Conservation (phyloP, 2,113 vertebrate species). For the Felis catus region DNA sequence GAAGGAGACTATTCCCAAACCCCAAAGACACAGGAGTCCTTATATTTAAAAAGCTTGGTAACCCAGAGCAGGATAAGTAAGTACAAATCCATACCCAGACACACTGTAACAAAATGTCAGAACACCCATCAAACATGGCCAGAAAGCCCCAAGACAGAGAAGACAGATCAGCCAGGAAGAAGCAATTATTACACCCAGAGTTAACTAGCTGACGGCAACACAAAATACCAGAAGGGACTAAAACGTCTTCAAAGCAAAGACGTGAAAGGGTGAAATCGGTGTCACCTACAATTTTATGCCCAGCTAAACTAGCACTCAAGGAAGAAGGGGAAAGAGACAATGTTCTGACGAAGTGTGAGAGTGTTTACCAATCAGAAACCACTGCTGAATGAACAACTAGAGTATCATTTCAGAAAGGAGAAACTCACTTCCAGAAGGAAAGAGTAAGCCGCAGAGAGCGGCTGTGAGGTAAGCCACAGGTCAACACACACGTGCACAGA, state of each 20-base stretch:
- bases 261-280: too few relatives aligned
- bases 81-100: not conserved
- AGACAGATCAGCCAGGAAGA: not conserved
- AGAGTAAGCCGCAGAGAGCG: rapidly evolving
- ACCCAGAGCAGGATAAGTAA: not conserved
- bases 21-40: not conserved
- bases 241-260: not conserved
- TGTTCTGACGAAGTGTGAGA: not conserved
- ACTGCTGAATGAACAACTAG: not conserved
- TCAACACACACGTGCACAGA: not conserved
- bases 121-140: not conserved
- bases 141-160: not conserved
- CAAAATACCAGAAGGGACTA: not conserved
- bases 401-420: not conserved
- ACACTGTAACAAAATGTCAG: too few relatives aligned
- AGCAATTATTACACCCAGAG: rapidly evolving
- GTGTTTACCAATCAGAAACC: not conserved
- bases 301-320: not conserved
- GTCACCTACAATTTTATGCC: not conserved
- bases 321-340: not conserved
- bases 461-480: too few relatives aligned
- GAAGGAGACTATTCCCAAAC: not conserved
- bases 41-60: not conserved
- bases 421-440: too few relatives aligned
- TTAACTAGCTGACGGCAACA: not conserved